Evolutionary conservation across 2,888 invertebrate genomes (phyloP).

Genomic region (Diaperis boleti): DNA sequence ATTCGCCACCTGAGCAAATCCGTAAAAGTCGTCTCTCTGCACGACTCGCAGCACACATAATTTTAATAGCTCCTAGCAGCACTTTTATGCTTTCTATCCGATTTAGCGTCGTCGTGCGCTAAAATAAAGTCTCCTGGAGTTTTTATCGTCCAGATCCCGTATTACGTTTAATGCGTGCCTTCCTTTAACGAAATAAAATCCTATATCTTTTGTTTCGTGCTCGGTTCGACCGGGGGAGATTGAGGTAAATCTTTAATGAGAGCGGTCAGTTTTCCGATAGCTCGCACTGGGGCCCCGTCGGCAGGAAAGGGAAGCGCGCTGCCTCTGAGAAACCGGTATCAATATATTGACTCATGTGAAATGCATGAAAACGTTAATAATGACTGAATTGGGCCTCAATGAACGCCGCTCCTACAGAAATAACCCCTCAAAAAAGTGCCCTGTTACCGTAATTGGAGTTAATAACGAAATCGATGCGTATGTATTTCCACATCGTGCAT

Average conservation of each 20-base stretch:
- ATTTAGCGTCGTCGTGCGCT: constrained; percentile 22
- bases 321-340: constrained; percentile 45
- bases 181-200: constrained; percentile 36
- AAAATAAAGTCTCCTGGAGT: constrained; percentile 5
- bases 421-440: constrained; percentile 29
- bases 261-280: constrained; percentile 44
- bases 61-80: constrained; percentile 15
- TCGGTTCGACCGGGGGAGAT: constrained; percentile 35
- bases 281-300: constrained; percentile 37
- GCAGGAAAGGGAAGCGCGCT: constrained; percentile 41
- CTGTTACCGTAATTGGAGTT: constrained; percentile 34
- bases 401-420: constrained; percentile 24
- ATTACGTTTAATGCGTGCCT: constrained; percentile 10
- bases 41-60: constrained; percentile 1
- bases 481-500: constrained; percentile 16
- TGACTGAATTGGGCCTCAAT: constrained; percentile 31
- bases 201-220: constrained; percentile 36
- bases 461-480: constrained; percentile 35
- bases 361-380: constrained; percentile 47
- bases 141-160: constrained; percentile 14
- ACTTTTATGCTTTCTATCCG: constrained; percentile 19
- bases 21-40: not conserved
- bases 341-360: constrained; percentile 48
- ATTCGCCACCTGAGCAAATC: too few species aligned
- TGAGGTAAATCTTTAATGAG: constrained; percentile 47